A percentile compares a stretch with the other conserved stretches of the same genome.
Evolutionary conservation across 2,113 vertebrate genomes (phyloP).

Genomic region (Oreotrochilus melanogaster): DNA sequence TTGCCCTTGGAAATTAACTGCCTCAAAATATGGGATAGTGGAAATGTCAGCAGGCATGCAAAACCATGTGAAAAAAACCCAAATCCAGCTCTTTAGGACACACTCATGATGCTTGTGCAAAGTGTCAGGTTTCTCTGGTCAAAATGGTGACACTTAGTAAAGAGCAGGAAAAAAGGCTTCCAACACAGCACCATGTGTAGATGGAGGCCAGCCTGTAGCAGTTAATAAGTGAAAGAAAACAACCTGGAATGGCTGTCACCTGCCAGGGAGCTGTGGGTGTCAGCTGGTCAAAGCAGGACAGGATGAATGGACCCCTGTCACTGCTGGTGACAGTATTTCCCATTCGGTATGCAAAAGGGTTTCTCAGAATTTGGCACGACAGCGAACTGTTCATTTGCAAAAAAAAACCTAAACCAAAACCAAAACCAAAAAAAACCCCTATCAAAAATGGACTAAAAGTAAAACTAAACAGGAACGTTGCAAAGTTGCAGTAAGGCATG

Average conservation of each 20-base stretch:
- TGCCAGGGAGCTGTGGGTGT: background rate
- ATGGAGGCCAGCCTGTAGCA: background rate
- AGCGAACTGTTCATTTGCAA: background rate
- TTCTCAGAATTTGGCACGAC: background rate
- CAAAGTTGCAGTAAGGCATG: background rate
- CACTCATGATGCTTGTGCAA: background rate
- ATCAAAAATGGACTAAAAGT: background rate
- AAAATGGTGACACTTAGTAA: background rate
- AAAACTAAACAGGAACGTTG: background rate
- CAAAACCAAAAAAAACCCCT: too few relatives aligned
- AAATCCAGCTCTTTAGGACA: background rate
- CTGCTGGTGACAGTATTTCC: background rate
- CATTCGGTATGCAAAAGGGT: background rate
- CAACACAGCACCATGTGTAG: background rate
- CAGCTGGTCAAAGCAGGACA: background rate
- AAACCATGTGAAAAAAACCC: background rate
- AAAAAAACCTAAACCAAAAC: background rate
- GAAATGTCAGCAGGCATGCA: background rate
- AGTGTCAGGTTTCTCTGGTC: background rate
- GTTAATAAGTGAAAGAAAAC: slow-evolving; percentile 1
- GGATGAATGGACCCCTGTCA: background rate
- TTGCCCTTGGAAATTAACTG: background rate
- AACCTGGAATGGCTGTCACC: background rate
- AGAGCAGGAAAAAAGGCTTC: background rate
- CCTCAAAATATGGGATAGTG: background rate